Percentiles rank a stretch among this genome's conserved stretches.
phyloP scores from a whole-genome alignment of 2,888 invertebrate genomes.

The Apocheima hispidaria region DNA sequence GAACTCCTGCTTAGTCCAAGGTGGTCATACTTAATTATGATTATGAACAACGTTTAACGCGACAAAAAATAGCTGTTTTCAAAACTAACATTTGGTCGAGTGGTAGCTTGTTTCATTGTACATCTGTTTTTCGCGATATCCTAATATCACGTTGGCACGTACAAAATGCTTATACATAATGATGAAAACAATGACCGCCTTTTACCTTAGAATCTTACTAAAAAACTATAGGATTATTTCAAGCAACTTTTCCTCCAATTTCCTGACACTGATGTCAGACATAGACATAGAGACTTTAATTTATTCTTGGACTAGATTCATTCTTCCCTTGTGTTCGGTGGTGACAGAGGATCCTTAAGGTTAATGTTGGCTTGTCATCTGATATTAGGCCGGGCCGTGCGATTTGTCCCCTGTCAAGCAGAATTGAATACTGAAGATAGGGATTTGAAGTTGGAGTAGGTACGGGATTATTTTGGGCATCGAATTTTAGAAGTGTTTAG shows the following conservation, averaged over 20 bases:
- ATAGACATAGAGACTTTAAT: constrained; percentile 83
- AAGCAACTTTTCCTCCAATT: constrained; percentile 52
- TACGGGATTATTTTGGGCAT: not conserved
- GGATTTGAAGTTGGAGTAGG: constrained; percentile 50
- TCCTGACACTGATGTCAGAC: too few species aligned
- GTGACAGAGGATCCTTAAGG: constrained; percentile 80
- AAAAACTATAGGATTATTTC: not conserved
- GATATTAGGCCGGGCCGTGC: constrained; percentile 76
- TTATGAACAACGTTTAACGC: too few species aligned
- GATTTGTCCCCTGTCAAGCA: constrained; percentile 76
- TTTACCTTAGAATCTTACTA: too few species aligned
- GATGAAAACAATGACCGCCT: too few species aligned
- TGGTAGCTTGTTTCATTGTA: too few species aligned
- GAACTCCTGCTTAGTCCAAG: too few species aligned
- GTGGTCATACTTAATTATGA: too few species aligned
- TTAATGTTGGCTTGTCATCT: constrained; percentile 82
- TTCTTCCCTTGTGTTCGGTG: constrained; percentile 73
- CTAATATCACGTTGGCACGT: too few species aligned
- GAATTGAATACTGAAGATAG: constrained; percentile 72
- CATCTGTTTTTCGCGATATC: too few species aligned
- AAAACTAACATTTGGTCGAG: too few species aligned
- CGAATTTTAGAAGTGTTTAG: not conserved
- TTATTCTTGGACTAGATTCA: constrained; percentile 82
- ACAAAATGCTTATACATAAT: too few species aligned
- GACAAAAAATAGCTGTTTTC: too few species aligned